Base-by-base conservation (phyloP, 2,113 vertebrate species). In the Mandrillus leucophaeus region DNA sequence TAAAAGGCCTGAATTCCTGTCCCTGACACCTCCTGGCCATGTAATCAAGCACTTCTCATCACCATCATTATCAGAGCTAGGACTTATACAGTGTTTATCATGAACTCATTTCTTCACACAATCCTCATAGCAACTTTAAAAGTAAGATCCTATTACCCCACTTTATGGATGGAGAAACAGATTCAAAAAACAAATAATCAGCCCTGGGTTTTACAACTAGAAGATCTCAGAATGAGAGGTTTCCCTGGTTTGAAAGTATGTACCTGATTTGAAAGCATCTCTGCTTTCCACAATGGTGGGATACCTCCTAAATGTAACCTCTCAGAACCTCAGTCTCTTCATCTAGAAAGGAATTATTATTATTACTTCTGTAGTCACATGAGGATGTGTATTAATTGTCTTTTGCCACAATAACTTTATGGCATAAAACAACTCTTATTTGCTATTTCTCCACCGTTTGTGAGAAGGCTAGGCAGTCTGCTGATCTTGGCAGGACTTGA, bases 301-400 rank as follows among this genome's bases (percentile, higher is more conserved):
- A 57, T 64, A n/a, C 8, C 20, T 88, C 61, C 27, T 61, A 78
- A 75, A 48, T 13, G 38, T 86, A 43, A 90, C 20, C 32, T 90
- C 40, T 80, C 45, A 55, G 61, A 90, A 50, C 52, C 14, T 94
- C 50, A 23, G 55, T 96, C 75, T 95, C 88, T 93, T 95, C 38
- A 22, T 93, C 72, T 79, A 87, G 25, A 94, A 80, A 90, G 30
- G 30, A 32, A 91, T 75, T 66, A 57, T 57, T 72, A 82, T 78
- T 64, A 85, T 35, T 75, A 38, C 27, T 91, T 82, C 86, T 78
- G n/a, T 1, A 78, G n/a, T 61, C 92, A 59, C 27, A 35, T 30
- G 8, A 84, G 8, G 16, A 76, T 32, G 10, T 70, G 0, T 38
- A 23, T 8, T 66, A 52, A 5, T 35, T 87, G 45, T 13, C 84